phyloP scores from a whole-genome alignment of 1,140 invertebrate genomes.

The Helicoverpa zea region DNA sequence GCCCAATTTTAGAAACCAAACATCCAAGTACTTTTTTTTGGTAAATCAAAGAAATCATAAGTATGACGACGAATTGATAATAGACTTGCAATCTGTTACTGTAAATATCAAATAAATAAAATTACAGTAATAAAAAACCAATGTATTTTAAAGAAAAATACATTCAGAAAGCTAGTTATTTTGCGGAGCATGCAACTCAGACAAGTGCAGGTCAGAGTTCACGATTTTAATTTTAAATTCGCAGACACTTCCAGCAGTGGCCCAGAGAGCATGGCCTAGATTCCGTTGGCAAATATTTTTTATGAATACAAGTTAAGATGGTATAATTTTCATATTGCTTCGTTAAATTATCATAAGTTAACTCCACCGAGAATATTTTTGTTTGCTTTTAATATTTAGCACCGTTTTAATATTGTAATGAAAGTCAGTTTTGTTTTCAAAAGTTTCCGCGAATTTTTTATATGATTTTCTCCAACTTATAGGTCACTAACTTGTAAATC shows the following conservation, averaged over 20 bases:
- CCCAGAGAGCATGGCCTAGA: neutral
- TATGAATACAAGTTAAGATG: neutral
- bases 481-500: too few relatives aligned
- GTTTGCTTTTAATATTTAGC: neutral
- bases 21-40: too few relatives aligned
- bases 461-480: too few relatives aligned
- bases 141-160: neutral
- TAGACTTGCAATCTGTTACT: too few relatives aligned
- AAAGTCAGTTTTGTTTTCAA: too few relatives aligned
- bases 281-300: conserved; percentile 21
- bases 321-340: conserved; percentile 10
- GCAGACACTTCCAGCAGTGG: neutral
- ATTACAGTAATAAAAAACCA: too few relatives aligned
- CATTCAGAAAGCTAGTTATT: neutral
- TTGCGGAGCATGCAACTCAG: conserved; percentile 3
- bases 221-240: conserved; percentile 39
- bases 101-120: too few relatives aligned
- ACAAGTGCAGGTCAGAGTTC: neutral
- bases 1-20: too few relatives aligned
- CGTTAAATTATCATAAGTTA: neutral
- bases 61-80: too few relatives aligned
- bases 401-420: too few relatives aligned
- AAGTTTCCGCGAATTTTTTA: too few relatives aligned
- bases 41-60: too few relatives aligned
- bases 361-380: neutral